Conservation (phyloP, 2,113 vertebrate genomes). For the Vimba vimba region DNA sequence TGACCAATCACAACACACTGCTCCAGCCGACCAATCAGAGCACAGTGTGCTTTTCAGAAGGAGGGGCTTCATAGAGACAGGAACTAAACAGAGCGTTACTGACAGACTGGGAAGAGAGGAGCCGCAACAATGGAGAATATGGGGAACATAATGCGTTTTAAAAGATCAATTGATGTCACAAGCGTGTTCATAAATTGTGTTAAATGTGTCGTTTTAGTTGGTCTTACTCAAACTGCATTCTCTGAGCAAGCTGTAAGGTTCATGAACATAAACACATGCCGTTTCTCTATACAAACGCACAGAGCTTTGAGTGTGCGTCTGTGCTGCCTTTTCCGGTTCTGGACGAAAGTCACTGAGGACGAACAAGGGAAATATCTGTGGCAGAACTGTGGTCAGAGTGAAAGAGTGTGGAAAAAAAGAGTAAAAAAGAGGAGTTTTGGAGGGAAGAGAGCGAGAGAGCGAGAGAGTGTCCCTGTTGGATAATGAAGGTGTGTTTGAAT, state of each 20-base stretch:
- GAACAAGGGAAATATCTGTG: slow-evolving; percentile 76
- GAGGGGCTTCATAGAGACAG: too few relatives aligned
- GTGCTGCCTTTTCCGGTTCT: not conserved
- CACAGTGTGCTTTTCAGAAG: too few relatives aligned
- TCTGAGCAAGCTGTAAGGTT: not conserved
- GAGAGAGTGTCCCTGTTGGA: slow-evolving; percentile 49
- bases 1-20: too few relatives aligned
- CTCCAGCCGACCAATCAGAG: too few relatives aligned
- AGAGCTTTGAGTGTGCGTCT: not conserved
- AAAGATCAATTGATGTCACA: not conserved
- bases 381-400: slow-evolving; percentile 73
- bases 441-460: slow-evolving; percentile 10
- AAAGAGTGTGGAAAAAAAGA: slow-evolving; percentile 53
- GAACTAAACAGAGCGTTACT: too few relatives aligned
- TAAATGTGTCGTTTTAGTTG: not conserved
- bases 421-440: not conserved
- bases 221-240: not conserved
- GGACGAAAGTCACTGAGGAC: slow-evolving; percentile 64
- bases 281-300: not conserved
- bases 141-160: too few relatives aligned
- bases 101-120: too few relatives aligned
- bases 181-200: not conserved
- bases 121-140: too few relatives aligned
- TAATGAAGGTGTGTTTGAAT: not conserved
- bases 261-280: not conserved